Conservation (phyloP, 2,888 invertebrate genomes). For the Neoscelio sp. region DNA sequence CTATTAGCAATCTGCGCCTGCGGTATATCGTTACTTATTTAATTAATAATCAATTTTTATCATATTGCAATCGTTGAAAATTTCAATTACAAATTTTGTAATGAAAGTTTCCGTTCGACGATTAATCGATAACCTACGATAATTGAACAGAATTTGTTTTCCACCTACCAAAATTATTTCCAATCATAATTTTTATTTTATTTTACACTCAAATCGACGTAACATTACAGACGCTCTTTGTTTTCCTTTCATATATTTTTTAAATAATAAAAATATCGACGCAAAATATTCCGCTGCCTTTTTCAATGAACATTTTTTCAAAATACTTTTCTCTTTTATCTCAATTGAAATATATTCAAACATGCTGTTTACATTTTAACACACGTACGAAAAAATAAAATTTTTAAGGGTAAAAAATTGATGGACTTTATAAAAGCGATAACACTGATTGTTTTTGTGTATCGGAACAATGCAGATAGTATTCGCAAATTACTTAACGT, state of each 20-base stretch:
- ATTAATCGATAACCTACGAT: no score
- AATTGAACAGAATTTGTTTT: constrained; percentile 31
- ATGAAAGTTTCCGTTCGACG: no score
- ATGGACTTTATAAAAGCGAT: constrained; percentile 51
- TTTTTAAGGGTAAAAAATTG: constrained; percentile 51
- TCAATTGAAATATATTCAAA: constrained; percentile 44
- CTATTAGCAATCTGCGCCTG: no score
- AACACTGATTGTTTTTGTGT: constrained; percentile 53
- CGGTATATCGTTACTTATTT: no score
- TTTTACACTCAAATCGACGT: constrained; percentile 23
- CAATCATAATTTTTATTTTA: constrained; percentile 21
- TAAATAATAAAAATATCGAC: constrained; percentile 23
- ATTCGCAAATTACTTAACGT: constrained; percentile 28
- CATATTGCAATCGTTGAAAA: no score
- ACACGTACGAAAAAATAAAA: constrained; percentile 36
- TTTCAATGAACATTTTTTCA: constrained; percentile 7
- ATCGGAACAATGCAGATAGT: constrained; percentile 23
- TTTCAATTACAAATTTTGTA: no score
- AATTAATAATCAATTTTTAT: no score
- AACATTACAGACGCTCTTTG: constrained; percentile 20
- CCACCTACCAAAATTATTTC: constrained; percentile 4
- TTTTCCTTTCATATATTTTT: constrained; percentile 29
- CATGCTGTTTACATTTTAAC: constrained; percentile 31
- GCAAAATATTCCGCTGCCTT: constrained; percentile 18
- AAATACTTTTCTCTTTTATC: constrained; percentile 45